These are phyloP conservation scores for Eupithecia subfuscata DNA, from an alignment of 2,888 invertebrate genomes.

Conservation along the genomic window DNA sequence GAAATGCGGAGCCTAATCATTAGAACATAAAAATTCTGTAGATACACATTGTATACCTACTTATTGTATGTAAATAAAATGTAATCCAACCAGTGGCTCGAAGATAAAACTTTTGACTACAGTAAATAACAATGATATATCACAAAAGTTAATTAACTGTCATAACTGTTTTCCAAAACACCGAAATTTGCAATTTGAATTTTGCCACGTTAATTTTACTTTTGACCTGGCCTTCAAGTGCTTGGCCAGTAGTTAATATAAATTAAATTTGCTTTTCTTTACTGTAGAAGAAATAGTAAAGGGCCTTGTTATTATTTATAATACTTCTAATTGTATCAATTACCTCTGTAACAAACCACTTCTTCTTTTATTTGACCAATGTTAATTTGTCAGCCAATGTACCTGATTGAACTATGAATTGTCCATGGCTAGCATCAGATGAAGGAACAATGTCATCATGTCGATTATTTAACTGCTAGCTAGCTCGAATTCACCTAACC, in stretches of 20 bases:
- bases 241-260: neutral
- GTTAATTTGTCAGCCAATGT: neutral
- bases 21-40: conserved; percentile 23
- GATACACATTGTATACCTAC: conserved; percentile 25
- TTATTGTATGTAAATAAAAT: neutral
- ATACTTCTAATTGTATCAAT: neutral
- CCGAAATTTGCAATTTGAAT: too few species aligned
- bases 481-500: neutral
- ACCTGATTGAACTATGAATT: neutral
- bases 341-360: neutral
- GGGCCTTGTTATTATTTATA: neutral
- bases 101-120: neutral
- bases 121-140: neutral
- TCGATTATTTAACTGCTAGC: neutral
- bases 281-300: neutral
- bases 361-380: neutral
- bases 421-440: neutral
- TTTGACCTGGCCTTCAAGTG: too few species aligned
- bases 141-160: neutral
- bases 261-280: neutral
- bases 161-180: neutral
- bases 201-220: neutral
- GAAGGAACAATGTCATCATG: neutral
- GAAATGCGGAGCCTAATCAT: conserved; percentile 50
- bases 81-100: neutral